Conservation (phyloP, 2,113 vertebrate genomes). For the Apodemus sylvaticus region DNA sequence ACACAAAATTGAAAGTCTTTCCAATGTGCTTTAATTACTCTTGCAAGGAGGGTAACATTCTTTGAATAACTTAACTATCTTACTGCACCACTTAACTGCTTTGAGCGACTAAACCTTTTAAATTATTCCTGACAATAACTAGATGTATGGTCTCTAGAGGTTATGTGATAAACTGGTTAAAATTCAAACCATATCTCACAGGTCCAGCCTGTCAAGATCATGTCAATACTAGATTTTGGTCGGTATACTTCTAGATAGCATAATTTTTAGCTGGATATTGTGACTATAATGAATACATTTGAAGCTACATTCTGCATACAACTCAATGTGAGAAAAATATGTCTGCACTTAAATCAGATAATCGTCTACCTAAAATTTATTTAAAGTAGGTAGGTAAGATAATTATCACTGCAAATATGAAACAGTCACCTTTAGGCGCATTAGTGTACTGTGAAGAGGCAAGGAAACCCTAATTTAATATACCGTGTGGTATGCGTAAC, state of each 20-base stretch:
- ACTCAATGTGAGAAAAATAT: constrained; percentile 85
- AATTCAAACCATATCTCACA: constrained; percentile 87
- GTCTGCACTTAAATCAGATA: constrained; percentile 77
- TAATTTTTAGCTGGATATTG: constrained; percentile 80
- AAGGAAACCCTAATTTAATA: constrained; percentile 82
- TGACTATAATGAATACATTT: constrained; percentile 82
- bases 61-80: constrained; percentile 86
- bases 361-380: constrained; percentile 84
- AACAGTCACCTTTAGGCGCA: constrained; percentile 79
- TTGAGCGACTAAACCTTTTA: constrained; percentile 82
- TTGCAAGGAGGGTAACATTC: constrained; percentile 79
- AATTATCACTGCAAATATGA: constrained; percentile 84
- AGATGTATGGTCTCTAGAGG: constrained; percentile 84
- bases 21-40: constrained; percentile 84
- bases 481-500: constrained; percentile 76
- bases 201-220: constrained; percentile 91
- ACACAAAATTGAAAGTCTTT: constrained; percentile 69
- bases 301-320: constrained; percentile 84
- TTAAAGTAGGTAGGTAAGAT: constrained; percentile 84
- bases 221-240: constrained; percentile 87
- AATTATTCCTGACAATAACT: constrained; percentile 83
- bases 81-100: constrained; percentile 81
- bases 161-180: constrained; percentile 84
- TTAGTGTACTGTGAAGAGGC: constrained; percentile 78
- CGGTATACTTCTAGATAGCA: constrained; percentile 82